Base-by-base conservation (phyloP, 2,888 invertebrate genomes). In the Rhagonycha lutea region DNA sequence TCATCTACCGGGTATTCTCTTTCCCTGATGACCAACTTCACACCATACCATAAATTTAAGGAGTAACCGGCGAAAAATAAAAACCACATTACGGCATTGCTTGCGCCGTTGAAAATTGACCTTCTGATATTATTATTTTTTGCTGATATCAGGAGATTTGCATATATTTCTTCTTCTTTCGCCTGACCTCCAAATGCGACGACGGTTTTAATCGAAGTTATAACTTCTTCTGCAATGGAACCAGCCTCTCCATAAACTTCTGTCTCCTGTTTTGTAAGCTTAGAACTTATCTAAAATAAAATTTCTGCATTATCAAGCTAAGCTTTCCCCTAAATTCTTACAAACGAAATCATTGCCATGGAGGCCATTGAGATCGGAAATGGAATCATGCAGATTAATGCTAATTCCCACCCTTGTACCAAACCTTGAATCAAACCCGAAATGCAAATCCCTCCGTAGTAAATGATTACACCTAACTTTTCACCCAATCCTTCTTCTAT, bases 401-500 rank as follows among this genome's bases (percentile, higher is more conserved):
- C 93, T 60, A 96, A 86, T 84, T 95, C 91, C 96, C 96, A 96
- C 7, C 96, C 96, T 83, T 92, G 92, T 3, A 90, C 84, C 71
- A 96, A 91, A 0, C 94, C 95, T 85, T 94, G 89, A 3, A 91
- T 88, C 12, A 96, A 85, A 0, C 92, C 92, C 23, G 92, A 91
- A 10, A 94, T 75, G 83, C 92, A 26, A 92, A 91, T 11, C 94
- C 92, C 88, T 80, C 94, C 89, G 85, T 92, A 94, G 85, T 92
- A 93, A 8, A 93, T 85, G 82, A 95, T 94, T 77, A 93, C 92
- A 0, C 92, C 91, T 47, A 95, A 89, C 85, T 96, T 96, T 85
- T 96, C 96, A 0, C 95, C 96, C 61, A 96, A 91, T 12, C 96
- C 96, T 80, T 95, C 95, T 87, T 95, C 95, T 79, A 95, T 89